A percentile compares a stretch with the other conserved stretches of the same genome.
Conservation (phyloP, 2,888 invertebrate species). For the Rhogogaster chlorosoma region DNA sequence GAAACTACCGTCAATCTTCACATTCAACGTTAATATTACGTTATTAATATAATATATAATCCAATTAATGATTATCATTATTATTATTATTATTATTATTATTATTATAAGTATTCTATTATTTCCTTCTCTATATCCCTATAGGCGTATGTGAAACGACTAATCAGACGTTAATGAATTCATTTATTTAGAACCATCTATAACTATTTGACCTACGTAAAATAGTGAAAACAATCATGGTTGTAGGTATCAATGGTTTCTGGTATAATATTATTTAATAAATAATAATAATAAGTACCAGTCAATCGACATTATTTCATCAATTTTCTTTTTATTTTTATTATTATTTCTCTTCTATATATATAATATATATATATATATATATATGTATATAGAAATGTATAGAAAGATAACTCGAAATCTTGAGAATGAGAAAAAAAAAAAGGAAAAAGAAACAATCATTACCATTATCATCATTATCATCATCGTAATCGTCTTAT, state of each 20-base stretch:
- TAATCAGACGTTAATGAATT: conserved; percentile 5
- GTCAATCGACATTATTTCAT: not conserved
- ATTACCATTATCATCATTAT: not conserved
- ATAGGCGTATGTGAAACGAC: conserved; percentile 2
- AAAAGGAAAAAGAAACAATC: not conserved
- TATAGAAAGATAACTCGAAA: not conserved
- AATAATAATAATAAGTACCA: conserved; percentile 34
- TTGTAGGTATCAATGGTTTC: conserved; percentile 44
- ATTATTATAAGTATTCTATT: conserved; percentile 11
- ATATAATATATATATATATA: not conserved
- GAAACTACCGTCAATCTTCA: conserved; percentile 39
- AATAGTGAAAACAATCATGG: conserved; percentile 61
- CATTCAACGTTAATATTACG: conserved; percentile 37
- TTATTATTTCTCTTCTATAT: not conserved
- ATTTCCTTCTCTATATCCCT: not conserved
- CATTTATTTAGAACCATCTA: not conserved
- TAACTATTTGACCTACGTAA: conserved; percentile 51
- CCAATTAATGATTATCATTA: not conserved
- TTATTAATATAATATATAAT: not conserved
- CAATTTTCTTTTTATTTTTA: not conserved
- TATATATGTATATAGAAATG: not conserved
- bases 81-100: conserved; percentile 30
- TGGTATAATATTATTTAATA: conserved; percentile 13
- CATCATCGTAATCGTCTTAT: not conserved
- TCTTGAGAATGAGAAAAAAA: not conserved